These are phyloP conservation scores for Chrysochloris asiatica DNA, from an alignment of 2,113 vertebrate genomes.

Conservation along the genomic window DNA sequence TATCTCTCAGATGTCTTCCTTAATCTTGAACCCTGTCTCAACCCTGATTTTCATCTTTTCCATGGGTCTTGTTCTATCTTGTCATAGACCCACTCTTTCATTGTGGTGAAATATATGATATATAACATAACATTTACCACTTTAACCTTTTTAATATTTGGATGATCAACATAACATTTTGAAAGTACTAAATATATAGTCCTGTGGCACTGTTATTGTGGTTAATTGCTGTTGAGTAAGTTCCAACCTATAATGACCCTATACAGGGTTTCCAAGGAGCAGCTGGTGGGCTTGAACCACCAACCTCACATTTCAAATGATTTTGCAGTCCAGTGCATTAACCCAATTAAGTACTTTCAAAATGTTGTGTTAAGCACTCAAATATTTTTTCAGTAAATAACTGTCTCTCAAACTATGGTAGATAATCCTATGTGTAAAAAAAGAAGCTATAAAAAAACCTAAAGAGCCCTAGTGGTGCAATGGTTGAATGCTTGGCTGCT, in stretches of 20 bases:
- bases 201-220: too few relatives aligned
- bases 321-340: too few relatives aligned
- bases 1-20: neutral
- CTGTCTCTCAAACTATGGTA: conserved; percentile 4
- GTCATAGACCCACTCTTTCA: neutral
- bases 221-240: too few relatives aligned
- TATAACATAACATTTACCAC: neutral
- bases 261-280: too few relatives aligned
- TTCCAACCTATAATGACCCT: too few relatives aligned
- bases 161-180: too few relatives aligned
- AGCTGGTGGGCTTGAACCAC: too few relatives aligned
- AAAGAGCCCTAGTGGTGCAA: neutral
- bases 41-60: neutral
- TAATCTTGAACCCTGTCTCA: neutral
- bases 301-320: too few relatives aligned
- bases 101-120: neutral
- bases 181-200: neutral
- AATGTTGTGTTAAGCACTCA: neutral
- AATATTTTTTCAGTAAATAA: conserved; percentile 7
- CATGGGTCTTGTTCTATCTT: neutral
- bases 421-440: conserved; percentile 21
- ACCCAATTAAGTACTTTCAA: neutral
- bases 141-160: too few relatives aligned
- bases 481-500: neutral
- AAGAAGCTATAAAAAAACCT: conserved; percentile 47